Conservation (phyloP, 53 echinoderm and acorn worm genomes). For the Astropecten irregularis region DNA sequence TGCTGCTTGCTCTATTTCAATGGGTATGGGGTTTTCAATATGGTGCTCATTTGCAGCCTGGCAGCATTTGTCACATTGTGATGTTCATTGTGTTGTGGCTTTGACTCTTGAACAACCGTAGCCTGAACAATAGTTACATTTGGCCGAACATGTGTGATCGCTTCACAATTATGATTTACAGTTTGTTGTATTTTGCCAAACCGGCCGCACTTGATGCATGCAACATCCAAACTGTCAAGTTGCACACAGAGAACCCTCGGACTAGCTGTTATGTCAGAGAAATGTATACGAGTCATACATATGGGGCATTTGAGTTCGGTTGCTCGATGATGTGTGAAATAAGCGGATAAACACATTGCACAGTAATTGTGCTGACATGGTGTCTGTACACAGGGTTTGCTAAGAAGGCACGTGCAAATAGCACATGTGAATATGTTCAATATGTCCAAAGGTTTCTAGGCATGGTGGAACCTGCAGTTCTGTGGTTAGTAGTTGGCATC, state of each 20-base stretch:
- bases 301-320: not conserved
- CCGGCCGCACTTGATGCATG: not conserved
- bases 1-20: constrained; percentile 25
- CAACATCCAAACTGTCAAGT: not conserved
- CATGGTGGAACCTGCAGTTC: no score
- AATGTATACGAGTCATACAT: not conserved
- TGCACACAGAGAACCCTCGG: constrained; percentile 3
- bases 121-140: not conserved
- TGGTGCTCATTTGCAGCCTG: not conserved
- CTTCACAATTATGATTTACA: not conserved
- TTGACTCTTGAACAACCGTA: not conserved
- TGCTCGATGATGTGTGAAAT: not conserved
- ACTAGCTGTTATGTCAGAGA: not conserved
- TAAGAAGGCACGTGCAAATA: not conserved
- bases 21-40: constrained; percentile 5
- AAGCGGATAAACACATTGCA: constrained; percentile 6
- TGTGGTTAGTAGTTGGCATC: no score
- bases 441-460: no score
- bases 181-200: not conserved
- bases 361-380: constrained; percentile 30
- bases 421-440: constrained; percentile 14
- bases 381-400: constrained; percentile 3
- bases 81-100: not conserved
- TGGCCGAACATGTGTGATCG: not conserved
- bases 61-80: not conserved